Evolutionary conservation across 2,888 invertebrate genomes (phyloP).

Genomic region (Ophion slaviceki): DNA sequence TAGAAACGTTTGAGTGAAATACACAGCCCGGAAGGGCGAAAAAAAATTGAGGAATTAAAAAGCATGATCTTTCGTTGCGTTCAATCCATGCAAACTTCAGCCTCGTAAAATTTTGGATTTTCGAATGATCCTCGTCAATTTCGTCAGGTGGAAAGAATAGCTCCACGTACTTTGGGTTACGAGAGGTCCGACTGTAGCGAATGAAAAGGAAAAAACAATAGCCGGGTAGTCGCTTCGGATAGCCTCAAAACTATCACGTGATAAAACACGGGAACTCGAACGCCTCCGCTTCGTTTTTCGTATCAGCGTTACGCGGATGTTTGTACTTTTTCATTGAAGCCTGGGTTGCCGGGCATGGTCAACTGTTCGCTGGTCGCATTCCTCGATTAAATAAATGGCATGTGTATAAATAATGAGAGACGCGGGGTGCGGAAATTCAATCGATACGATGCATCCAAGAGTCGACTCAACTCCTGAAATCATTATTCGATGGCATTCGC

Average conservation of each 20-base stretch:
- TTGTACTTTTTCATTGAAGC: constrained; percentile 69
- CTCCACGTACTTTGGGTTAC: neutral
- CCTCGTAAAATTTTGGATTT: no score
- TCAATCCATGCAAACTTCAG: no score
- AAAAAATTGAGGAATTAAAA: no score
- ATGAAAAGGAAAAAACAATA: constrained; percentile 64
- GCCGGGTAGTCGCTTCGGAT: constrained; percentile 64
- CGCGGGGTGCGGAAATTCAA: neutral
- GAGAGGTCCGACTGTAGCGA: neutral
- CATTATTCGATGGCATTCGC: neutral
- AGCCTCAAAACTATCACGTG: constrained; percentile 45
- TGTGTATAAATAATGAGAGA: neutral
- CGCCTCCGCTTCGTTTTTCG: constrained; percentile 51
- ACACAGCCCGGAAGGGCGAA: no score
- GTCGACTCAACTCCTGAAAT: neutral
- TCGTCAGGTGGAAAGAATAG: no score
- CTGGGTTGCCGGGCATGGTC: constrained; percentile 4
- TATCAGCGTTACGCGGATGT: constrained; percentile 75
- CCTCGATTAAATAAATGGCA: neutral
- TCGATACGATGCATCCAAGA: neutral
- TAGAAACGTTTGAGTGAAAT: no score
- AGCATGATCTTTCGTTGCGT: no score
- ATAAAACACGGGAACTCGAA: constrained; percentile 66
- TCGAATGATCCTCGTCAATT: no score
- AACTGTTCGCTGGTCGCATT: neutral